These are phyloP conservation scores for Thymelicus acteon DNA, from an alignment of 2,888 invertebrate species.

Conservation along the genomic window DNA sequence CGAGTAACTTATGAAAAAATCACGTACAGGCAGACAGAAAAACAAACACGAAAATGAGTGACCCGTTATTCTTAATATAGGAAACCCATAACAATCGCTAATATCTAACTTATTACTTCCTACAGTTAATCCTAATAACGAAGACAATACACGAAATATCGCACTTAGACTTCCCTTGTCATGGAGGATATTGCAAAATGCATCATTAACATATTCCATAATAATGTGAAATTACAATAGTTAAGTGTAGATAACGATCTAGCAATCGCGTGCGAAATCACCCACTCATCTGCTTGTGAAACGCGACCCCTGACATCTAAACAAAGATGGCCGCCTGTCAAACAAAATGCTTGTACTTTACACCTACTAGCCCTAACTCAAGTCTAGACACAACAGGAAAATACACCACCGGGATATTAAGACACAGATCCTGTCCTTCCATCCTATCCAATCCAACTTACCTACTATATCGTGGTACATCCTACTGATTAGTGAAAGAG, in stretches of 20 bases:
- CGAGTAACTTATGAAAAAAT: too few species aligned
- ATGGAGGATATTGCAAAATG: conserved; percentile 36
- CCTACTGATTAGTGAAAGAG: too few species aligned
- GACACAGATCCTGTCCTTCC: too few species aligned
- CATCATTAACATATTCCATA: conserved; percentile 45
- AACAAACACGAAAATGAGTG: too few species aligned
- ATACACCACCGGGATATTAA: too few species aligned
- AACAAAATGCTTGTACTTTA: conserved; percentile 77
- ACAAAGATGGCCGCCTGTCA: conserved; percentile 77
- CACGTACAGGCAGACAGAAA: too few species aligned
- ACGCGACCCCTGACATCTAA: conserved; percentile 74
- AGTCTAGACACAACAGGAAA: too few species aligned
- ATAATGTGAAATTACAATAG: conserved; percentile 42
- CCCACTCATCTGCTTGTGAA: conserved; percentile 71
- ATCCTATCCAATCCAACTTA: too few species aligned
- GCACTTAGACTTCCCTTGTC: conserved; percentile 12
- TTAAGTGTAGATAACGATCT: conserved; percentile 40
- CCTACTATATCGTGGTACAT: too few species aligned
- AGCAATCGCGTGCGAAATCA: conserved; percentile 45
- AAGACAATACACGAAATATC: neutral
- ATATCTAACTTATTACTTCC: conserved; percentile 16
- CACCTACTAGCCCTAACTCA: conserved; percentile 28
- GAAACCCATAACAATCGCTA: neutral
- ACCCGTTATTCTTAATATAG: too few species aligned
- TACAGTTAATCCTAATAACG: conserved; percentile 14